These are phyloP conservation scores for Ifrita kowaldi DNA, from an alignment of 2,113 vertebrate genomes.

Conservation along the genomic window DNA sequence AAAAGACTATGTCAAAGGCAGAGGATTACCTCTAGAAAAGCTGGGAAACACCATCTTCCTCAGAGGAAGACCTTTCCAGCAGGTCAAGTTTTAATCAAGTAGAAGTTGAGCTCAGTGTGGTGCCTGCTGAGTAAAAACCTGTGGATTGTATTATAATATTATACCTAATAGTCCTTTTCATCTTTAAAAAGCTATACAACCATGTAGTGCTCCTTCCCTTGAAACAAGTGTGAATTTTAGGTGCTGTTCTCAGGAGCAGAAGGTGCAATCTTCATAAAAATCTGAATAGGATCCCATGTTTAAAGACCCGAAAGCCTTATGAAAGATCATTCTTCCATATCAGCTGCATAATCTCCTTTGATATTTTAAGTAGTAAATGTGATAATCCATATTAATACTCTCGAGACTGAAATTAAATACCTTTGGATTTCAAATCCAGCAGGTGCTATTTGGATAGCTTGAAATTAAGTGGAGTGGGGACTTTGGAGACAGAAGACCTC, in stretches of 20 bases:
- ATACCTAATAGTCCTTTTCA: neutral
- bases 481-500: neutral
- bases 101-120: neutral
- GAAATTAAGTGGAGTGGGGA: rapidly evolving
- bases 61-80: neutral
- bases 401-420: neutral
- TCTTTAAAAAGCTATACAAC: neutral
- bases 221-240: neutral
- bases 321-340: neutral
- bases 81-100: neutral
- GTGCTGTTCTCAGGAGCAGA: neutral
- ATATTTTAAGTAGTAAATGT: neutral
- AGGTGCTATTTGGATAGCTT: neutral
- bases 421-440: neutral
- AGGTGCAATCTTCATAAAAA: neutral
- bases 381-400: neutral
- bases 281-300: neutral
- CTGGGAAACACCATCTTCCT: neutral
- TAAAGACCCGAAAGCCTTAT: neutral
- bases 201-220: neutral
- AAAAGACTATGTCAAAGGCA: neutral
- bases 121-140: neutral
- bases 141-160: no score
- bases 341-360: neutral
- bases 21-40: neutral